Conservation (phyloP, 2,888 invertebrate species). For the Eupithecia pulchellata region DNA sequence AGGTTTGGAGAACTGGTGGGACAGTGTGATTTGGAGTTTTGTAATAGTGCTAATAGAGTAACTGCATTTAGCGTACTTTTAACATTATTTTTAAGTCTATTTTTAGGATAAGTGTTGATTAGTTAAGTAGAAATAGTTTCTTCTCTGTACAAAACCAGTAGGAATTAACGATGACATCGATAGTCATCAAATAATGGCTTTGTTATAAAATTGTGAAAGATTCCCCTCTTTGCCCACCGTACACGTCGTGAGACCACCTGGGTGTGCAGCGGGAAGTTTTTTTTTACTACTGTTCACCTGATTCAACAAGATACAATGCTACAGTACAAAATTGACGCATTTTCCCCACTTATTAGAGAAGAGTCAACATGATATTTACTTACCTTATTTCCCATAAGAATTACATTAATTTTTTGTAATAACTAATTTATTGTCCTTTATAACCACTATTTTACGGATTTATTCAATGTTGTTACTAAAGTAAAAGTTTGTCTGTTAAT, state of each 20-base stretch:
- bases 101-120: slow-evolving; percentile 30
- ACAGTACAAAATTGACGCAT: neutral
- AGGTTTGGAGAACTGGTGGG: slow-evolving; percentile 83
- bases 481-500: slow-evolving; percentile 40
- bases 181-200: neutral
- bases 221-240: too few relatives aligned
- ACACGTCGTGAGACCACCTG: too few relatives aligned
- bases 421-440: slow-evolving; percentile 18
- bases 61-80: slow-evolving; percentile 49
- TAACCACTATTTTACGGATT: slow-evolving; percentile 14
- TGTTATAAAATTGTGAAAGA: neutral
- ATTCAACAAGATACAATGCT: neutral
- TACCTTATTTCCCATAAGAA: neutral
- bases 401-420: slow-evolving; percentile 18
- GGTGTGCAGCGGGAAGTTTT: too few relatives aligned
- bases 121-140: neutral
- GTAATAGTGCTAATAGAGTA: slow-evolving; percentile 66
- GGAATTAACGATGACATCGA: neutral
- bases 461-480: slow-evolving; percentile 39
- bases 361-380: neutral
- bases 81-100: slow-evolving; percentile 39
- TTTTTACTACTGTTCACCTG: too few relatives aligned
- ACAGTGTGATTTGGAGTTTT: slow-evolving; percentile 85
- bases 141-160: neutral
- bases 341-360: neutral